Evolutionary conservation across 1,140 invertebrate genomes (phyloP).

Genomic region (Lethrus apterus): DNA sequence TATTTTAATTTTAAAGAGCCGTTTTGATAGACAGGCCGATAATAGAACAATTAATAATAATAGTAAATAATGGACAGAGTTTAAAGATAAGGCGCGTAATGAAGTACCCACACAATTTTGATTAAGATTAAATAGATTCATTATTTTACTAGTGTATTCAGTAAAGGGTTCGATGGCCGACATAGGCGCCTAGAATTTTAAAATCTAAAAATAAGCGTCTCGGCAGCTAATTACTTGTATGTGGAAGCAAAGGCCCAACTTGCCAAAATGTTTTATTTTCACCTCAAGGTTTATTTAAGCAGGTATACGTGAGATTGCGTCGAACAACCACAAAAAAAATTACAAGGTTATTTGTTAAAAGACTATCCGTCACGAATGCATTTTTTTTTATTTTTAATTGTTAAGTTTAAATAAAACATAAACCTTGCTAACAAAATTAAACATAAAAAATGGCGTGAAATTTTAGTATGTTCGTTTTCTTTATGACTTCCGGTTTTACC

Average conservation of each 20-base stretch:
- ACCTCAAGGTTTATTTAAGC: slow-evolving; percentile 20
- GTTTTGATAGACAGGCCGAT: background rate
- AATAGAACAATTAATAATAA: background rate
- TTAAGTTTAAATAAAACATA: too few relatives aligned
- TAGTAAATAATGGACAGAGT: background rate
- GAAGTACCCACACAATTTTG: slow-evolving; percentile 1
- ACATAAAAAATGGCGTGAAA: too few relatives aligned
- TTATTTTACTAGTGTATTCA: slow-evolving; percentile 34
- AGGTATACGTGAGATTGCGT: slow-evolving; percentile 11
- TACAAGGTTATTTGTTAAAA: too few relatives aligned
- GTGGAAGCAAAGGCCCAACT: slow-evolving; percentile 34
- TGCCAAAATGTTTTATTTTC: slow-evolving; percentile 34
- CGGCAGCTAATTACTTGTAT: slow-evolving; percentile 36
- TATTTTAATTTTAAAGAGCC: background rate
- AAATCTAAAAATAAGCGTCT: slow-evolving; percentile 40
- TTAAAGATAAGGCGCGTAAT: background rate
- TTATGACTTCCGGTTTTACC: too few relatives aligned
- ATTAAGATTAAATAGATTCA: slow-evolving; percentile 31
- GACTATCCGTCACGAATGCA: too few relatives aligned
- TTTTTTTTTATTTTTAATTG: too few relatives aligned
- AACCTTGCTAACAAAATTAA: too few relatives aligned
- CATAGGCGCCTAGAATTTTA: slow-evolving; percentile 40
- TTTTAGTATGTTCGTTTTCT: too few relatives aligned
- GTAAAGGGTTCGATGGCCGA: slow-evolving; percentile 37
- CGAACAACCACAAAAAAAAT: slow-evolving; percentile 2